These are phyloP conservation scores for Nesidiocoris tenuis DNA, from an alignment of 2,888 invertebrate species.

Conservation along the genomic window DNA sequence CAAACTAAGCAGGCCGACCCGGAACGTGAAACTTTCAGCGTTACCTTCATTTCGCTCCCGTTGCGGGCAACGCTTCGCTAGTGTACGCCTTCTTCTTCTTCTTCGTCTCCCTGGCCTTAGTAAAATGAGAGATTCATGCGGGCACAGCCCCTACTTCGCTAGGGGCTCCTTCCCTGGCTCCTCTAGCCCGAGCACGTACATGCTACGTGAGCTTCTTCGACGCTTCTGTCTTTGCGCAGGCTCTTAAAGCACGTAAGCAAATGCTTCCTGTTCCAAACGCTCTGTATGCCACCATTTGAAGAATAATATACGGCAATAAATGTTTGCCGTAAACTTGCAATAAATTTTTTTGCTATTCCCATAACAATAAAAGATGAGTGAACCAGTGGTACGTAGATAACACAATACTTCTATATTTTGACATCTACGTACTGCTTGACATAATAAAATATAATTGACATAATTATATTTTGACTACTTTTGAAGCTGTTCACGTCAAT, in stretches of 20 bases:
- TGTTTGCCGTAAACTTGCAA: too few relatives aligned
- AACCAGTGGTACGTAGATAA: too few relatives aligned
- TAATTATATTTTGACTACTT: too few relatives aligned
- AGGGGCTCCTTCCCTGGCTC: too few relatives aligned
- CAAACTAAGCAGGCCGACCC: neutral
- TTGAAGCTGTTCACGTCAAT: too few relatives aligned
- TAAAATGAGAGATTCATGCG: conserved; percentile 41
- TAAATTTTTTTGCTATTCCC: too few relatives aligned
- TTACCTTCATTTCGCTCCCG: neutral
- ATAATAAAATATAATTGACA: too few relatives aligned
- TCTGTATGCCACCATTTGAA: neutral
- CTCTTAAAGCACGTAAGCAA: conserved; percentile 38
- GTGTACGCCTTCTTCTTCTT: conserved; percentile 15
- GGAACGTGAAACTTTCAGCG: conserved; percentile 25
- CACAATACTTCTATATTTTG: too few relatives aligned
- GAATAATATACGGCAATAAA: too few relatives aligned
- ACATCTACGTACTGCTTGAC: too few relatives aligned
- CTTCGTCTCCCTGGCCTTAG: conserved; percentile 34
- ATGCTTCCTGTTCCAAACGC: conserved; percentile 28
- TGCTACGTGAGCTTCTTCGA: conserved; percentile 30
- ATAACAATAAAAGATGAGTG: too few relatives aligned
- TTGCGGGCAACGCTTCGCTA: neutral
- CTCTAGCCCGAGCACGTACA: conserved; percentile 30
- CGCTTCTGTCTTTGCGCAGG: too few relatives aligned
- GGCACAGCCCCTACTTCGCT: conserved; percentile 20